Evolutionary conservation across 2,797 vertebrate genomes (phyloP), one percentile per base, ranked within the genome.

Genomic region (Tapirus indicus): DNA sequence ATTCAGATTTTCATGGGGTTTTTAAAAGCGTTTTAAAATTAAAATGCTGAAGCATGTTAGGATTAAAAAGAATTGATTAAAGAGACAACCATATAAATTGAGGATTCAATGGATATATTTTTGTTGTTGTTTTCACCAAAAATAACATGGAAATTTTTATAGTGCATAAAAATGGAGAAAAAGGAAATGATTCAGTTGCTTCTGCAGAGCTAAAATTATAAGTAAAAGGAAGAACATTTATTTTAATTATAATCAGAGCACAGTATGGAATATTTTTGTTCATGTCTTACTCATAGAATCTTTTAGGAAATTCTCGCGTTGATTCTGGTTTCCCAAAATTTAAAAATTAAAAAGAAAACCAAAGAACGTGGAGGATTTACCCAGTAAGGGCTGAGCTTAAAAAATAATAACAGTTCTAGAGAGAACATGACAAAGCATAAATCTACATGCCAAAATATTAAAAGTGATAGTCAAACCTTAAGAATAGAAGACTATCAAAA

Each of bases 181-280:
- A 86, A 44, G 47, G n/a, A 90, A 97, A 96, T 88, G 29, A 94
- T 68, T 94, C 58, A 60, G 7, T 79, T 69, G 17, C 20, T 64
- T 88, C 23, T 86, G 72, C 56, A 78, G 52, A 91, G 68, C 68
- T 95, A 97, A 97, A 62, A 87, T 75, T 96, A 14, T 85, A 68
- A 84, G 23, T 62, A 64, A 95, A 80, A 94, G 29, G 87, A 87
- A 69, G 27, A 72, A 74, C 12, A 66, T 47, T 93, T 88, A 88
- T 92, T 94, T 97, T 91, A 4, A 80, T 94, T 71, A 66, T 54
- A 94, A 82, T 80, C 74, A 77, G 18, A 82, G 29, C 13, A 80
- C 25, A 85, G 64, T 64, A 6, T 47, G 69, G 41, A 87, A 47
- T 91, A 92, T 94, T 96, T 85, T 83, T 92, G 16, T 68, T 90